These are phyloP conservation scores for Cydia amplana DNA, from an alignment of 1,140 invertebrate genomes.

Conservation along the genomic window DNA sequence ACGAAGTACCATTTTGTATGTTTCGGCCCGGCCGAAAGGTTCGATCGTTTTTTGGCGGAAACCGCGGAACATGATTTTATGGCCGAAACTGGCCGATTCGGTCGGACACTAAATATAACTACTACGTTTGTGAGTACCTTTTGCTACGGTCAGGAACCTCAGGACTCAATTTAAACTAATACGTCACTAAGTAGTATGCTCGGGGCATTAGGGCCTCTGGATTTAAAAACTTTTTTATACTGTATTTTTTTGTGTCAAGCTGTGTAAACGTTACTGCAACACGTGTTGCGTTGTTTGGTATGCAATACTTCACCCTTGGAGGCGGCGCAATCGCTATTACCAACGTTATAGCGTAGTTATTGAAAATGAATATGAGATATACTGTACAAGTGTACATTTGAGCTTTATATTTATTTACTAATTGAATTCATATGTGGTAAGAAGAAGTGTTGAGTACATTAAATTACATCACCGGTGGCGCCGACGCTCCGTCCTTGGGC, in stretches of 20 bases:
- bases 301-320: not conserved
- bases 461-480: slow-evolving; percentile 64
- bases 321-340: not conserved
- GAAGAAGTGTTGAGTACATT: slow-evolving; percentile 37
- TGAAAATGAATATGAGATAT: too few relatives aligned
- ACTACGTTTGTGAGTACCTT: slow-evolving; percentile 75
- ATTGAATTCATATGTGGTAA: not conserved
- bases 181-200: not conserved
- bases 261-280: slow-evolving; percentile 57
- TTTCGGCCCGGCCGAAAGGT: too few relatives aligned
- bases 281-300: slow-evolving; percentile 54
- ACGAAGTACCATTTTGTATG: too few relatives aligned
- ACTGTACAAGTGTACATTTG: too few relatives aligned
- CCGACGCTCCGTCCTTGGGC: slow-evolving; percentile 44
- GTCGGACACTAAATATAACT: too few relatives aligned
- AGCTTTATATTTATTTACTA: not conserved
- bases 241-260: slow-evolving; percentile 40
- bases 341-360: not conserved
- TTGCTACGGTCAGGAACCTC: slow-evolving; percentile 40
- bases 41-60: too few relatives aligned
- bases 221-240: slow-evolving; percentile 41
- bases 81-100: too few relatives aligned
- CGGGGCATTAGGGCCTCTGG: not conserved
- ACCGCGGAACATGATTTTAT: too few relatives aligned
- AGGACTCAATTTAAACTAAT: not conserved